Base-by-base conservation (phyloP, 2,113 vertebrate species). In the Pampusana beccarii region DNA sequence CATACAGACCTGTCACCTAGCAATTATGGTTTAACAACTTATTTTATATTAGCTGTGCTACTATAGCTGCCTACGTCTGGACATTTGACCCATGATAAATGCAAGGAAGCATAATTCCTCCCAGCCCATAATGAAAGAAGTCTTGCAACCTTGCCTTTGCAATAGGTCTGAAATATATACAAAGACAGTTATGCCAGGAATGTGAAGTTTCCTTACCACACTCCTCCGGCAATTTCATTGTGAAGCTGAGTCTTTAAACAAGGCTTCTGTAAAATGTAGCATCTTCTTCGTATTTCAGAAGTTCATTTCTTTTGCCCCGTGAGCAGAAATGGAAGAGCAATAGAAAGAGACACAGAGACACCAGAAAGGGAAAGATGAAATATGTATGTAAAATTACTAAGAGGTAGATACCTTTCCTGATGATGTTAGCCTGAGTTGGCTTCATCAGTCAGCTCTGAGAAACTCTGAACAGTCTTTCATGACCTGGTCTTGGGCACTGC, bases 381-480 rank as follows among this genome's bases (percentile, higher is more conserved):
- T 50, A 44, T 21, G 21, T 2, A 18, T 40, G 16, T 7, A 72
- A 60, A 87, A 34, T n/a, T 46, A 26, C 24, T 18, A 51, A 57
- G 56, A 57, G 2, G 5, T 46, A 40, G 5, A 20, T 19, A 19
- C 33, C 13, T 80, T 86, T 80, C 24, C 26, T 40, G 16, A 11
- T 0, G 0, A 38, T 2, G 62, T 9, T 25, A 77, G 10, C 13
- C 36, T 1, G 0, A 69, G 23, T 11, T 54, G 58, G 4, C 7
- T 86, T 80, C 57, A 57, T 36, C 16, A 36, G 16, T 36, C 50
- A 72, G 3, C 19, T 62, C 14, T 60, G 53, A 82, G 26, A 88
- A 90, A 67, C 19, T 53, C 14, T 29, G 14, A 69, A 60, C 14
- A 16, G 23, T 53, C 19, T 91, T 88, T 46, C 1, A 2, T 62